Conservation (phyloP, 1,140 invertebrate genomes). For the Panulirus ornatus region DNA sequence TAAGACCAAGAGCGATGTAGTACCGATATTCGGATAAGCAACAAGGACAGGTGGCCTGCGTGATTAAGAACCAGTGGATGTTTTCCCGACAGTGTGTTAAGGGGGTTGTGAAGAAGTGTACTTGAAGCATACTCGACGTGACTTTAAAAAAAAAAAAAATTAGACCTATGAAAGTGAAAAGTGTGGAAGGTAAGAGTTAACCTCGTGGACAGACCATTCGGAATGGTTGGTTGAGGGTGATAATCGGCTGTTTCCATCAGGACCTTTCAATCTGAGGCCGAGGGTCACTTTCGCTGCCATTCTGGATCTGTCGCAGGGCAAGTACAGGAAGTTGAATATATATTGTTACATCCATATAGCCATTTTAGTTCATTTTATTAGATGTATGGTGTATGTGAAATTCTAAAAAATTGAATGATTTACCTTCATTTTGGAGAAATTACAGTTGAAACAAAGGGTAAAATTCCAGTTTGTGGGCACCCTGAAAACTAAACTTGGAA, state of each 20-base stretch:
- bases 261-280: background rate
- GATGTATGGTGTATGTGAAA: too few relatives aligned
- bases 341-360: too few relatives aligned
- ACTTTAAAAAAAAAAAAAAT: too few relatives aligned
- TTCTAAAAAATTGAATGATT: background rate
- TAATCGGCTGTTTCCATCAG: background rate
- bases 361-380: too few relatives aligned
- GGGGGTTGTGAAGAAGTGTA: background rate
- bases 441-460: too few relatives aligned
- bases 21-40: background rate
- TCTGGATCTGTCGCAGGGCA: slow-evolving; percentile 9
- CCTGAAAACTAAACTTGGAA: too few relatives aligned
- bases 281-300: background rate
- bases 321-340: background rate
- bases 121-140: too few relatives aligned
- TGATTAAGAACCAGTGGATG: background rate
- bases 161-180: too few relatives aligned
- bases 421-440: background rate
- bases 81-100: background rate
- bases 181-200: background rate
- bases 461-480: too few relatives aligned
- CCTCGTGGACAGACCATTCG: background rate
- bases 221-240: background rate
- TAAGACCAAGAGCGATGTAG: background rate
- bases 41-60: background rate